Base-by-base conservation (phyloP, 1,140 invertebrate genomes). In the Agrypnia vestita region DNA sequence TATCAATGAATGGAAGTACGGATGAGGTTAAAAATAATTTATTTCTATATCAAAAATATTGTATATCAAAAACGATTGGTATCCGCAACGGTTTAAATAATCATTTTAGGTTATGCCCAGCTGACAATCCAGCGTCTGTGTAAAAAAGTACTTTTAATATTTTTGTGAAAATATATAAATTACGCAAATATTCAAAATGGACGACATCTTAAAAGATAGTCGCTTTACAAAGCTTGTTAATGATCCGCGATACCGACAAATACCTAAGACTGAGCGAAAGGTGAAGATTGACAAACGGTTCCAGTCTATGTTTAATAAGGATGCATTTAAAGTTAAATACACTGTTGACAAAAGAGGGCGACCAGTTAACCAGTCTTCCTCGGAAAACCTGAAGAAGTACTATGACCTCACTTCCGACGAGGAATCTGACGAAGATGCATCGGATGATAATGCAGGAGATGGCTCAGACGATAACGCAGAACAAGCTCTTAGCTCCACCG, bases 211-310 rank as follows among this genome's bases (percentile, higher is more conserved):
- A 84, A 92, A 94, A 81, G 98, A 99, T 90, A 89, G 92, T 73
- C 93, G 98, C 59, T 99, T 99, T 88, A 87, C 93, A 12, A 94
- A 97, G 85, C 91, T 99, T 83, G 84, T 92, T 0, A 93, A 90
- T n/a, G 97, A 99, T 92, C 97, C 97, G 0, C 93, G 96, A 82
- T 99, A 98, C 86, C 91, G 93, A 53, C 91, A 92, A 84, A 94
- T 98, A 79, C 95, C 96, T 8, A 96, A 94, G 87, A 91, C 92
- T 84, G 93, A 98, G 85, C 91, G 92, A 6, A 99, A 98, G 91
- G 93, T 99, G 8, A 96, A 97, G 90, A 97, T 99, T 82, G 98
- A 99, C 85, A 95, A 96, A 88, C 91, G 98, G 44, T 99, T 99
- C 88, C 91, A 97, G 86, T 93, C 93, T 72, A 97, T 99, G 95